phyloP scores from a whole-genome alignment of 2,113 vertebrate genomes.

The Syngnathus scovelli region DNA sequence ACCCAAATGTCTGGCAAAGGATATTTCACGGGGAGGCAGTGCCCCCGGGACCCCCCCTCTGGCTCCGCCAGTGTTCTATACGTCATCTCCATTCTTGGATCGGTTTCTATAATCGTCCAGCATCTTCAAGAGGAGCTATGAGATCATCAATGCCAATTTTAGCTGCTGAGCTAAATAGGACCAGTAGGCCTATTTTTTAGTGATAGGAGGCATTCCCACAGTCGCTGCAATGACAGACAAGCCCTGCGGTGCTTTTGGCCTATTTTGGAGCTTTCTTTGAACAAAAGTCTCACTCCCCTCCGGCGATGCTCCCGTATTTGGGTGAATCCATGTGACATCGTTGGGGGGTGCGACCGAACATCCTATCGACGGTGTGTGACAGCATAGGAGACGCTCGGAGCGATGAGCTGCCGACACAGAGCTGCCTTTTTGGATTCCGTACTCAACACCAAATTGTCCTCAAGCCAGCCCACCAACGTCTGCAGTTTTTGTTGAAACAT shows the following conservation, averaged over 20 bases:
- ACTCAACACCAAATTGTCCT: constrained; percentile 43
- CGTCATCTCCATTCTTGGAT: constrained; percentile 27
- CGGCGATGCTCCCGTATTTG: constrained; percentile 32
- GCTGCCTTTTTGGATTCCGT: constrained; percentile 39
- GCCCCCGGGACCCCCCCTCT: too few relatives aligned
- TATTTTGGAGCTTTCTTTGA: constrained; percentile 11
- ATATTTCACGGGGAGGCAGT: too few relatives aligned
- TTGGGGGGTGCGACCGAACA: constrained; percentile 29
- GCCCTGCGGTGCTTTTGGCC: not conserved
- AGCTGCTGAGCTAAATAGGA: constrained; percentile 27
- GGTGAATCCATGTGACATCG: constrained; percentile 37
- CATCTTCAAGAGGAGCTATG: constrained; percentile 22
- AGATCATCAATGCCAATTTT: constrained; percentile 23
- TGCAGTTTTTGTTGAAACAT: constrained; percentile 19
- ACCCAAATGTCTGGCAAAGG: too few relatives aligned
- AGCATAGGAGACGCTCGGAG: constrained; percentile 31
- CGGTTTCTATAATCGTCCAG: constrained; percentile 41
- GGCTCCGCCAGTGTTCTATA: constrained; percentile 7
- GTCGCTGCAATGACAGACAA: constrained; percentile 3
- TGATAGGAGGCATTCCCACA: constrained; percentile 7
- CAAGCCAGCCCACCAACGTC: constrained; percentile 25
- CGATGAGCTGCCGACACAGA: constrained; percentile 32
- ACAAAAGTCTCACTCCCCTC: constrained; percentile 2
- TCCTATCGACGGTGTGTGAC: constrained; percentile 36
- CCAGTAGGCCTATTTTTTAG: constrained; percentile 5